Percentiles rank a stretch among this genome's conserved stretches.
Evolutionary conservation across 1,140 invertebrate species (phyloP).

Genomic region (Drosophila biarmipes): DNA sequence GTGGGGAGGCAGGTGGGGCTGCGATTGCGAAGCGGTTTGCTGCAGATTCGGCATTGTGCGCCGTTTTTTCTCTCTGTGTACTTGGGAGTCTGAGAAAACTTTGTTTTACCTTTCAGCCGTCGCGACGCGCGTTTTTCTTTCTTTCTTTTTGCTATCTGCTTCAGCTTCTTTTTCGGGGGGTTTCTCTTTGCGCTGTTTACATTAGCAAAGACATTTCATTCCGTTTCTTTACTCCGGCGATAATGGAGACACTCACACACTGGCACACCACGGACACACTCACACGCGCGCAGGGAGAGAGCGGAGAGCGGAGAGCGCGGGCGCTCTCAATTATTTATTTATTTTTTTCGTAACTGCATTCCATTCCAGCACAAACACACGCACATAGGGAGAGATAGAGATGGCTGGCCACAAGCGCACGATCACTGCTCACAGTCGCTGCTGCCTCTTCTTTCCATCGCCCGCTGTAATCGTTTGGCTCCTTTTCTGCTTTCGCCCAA

Average conservation of each 20-base stretch:
- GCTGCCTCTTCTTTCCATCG: slow-evolving; percentile 43
- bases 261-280: background rate
- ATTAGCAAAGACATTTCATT: slow-evolving; percentile 48
- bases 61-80: slow-evolving; percentile 21
- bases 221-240: slow-evolving; percentile 47
- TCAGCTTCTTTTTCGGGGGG: slow-evolving; percentile 36
- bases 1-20: slow-evolving; percentile 58
- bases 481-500: slow-evolving; percentile 52
- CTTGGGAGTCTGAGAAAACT: slow-evolving; percentile 51
- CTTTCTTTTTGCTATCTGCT: slow-evolving; percentile 29
- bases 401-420: slow-evolving; percentile 17
- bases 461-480: slow-evolving; percentile 31
- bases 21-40: slow-evolving; percentile 57
- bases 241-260: slow-evolving; percentile 36
- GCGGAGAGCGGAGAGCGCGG: slow-evolving; percentile 52
- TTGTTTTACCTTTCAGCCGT: slow-evolving; percentile 50
- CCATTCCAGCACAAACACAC: slow-evolving; percentile 72
- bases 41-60: slow-evolving; percentile 69
- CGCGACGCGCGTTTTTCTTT: slow-evolving; percentile 65
- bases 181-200: slow-evolving; percentile 72
- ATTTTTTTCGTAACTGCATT: slow-evolving; percentile 79
- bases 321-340: slow-evolving; percentile 79
- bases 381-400: slow-evolving; percentile 9
- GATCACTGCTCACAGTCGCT: slow-evolving; percentile 43
- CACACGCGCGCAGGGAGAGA: slow-evolving; percentile 23